Conservation (phyloP, 2,888 invertebrate genomes). For the Mimumesa dahlbomi region DNA sequence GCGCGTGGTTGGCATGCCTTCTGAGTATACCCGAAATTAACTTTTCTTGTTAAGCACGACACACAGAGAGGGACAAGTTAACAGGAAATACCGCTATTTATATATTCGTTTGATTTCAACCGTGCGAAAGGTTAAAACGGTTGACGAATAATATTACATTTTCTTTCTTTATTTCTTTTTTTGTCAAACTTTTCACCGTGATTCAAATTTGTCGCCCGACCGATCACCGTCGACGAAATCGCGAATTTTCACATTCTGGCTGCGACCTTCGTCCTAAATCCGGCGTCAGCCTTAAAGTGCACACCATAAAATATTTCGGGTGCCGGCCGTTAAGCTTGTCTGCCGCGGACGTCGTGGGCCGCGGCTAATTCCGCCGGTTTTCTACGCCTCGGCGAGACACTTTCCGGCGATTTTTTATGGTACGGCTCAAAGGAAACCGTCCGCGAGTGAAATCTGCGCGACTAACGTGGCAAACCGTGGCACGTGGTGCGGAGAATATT, state of each 20-base stretch:
- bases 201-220: too few relatives aligned
- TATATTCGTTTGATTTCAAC: constrained; percentile 32
- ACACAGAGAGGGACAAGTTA: constrained; percentile 30
- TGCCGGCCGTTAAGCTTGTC: constrained; percentile 52
- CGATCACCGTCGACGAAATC: too few relatives aligned
- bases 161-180: too few relatives aligned
- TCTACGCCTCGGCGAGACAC: constrained; percentile 3
- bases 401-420: constrained; percentile 34
- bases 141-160: too few relatives aligned
- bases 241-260: constrained; percentile 23
- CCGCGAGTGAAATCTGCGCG: constrained; percentile 10
- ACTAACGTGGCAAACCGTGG: neutral
- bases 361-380: constrained; percentile 37
- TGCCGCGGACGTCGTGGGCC: constrained; percentile 32
- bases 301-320: constrained; percentile 62
- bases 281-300: constrained; percentile 45
- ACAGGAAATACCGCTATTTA: constrained; percentile 34
- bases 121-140: constrained; percentile 1
- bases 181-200: too few relatives aligned
- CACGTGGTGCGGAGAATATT: too few relatives aligned
- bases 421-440: constrained; percentile 20
- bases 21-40: constrained; percentile 41
- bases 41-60: constrained; percentile 39
- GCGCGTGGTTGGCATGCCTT: constrained; percentile 44
- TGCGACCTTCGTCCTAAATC: constrained; percentile 64